Base-by-base conservation (phyloP, 1,140 invertebrate genomes). In the Zaprionus taronus region DNA sequence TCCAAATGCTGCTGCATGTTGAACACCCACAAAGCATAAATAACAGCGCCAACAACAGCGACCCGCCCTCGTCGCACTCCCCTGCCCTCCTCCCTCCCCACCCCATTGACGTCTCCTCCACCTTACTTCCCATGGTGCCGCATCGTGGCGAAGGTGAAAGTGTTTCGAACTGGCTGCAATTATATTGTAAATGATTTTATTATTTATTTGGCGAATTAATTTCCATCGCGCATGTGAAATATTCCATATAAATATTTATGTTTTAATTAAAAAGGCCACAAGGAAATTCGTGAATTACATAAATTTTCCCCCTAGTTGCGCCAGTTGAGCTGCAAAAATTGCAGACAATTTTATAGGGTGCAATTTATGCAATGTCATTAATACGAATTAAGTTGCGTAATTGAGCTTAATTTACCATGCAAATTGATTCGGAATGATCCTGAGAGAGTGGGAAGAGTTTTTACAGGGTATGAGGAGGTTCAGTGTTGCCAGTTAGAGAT, bases 141-240 rank as follows among this genome's bases (percentile, higher is more conserved):
- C n/a, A 71, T 70, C 78, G 74, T 89, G 84, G 84, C 84, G 84
- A 89, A 89, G 84, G 84, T 89, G 84, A 89, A 89, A 89, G 84
- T 89, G 84, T 89, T 87, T 80, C 64, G 57, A 70, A 78, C 68
- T 67, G 78, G 77, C 53, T 74, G 84, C 84, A 89, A 89, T 89
- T 89, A 89, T 90, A 89, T 89, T 89, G 84, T 89, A 89, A 89
- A 89, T 89, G 84, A 89, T 89, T 89, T 89, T 89, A 89, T 89
- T 89, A 89, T 89, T 89, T 90, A 89, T 89, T 89, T 90, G 84
- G 68, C 80, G 85, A 89, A 89, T 89, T 89, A 90, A 89, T 89
- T 90, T 84, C 75, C 60, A 74, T 72, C 75, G 56, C 67, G 56
- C 61, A 70, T 83, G 74, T 83, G 71, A 89, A 89, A 89, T 87